A percentile compares a stretch with the other conserved stretches of the same genome.
Conservation (phyloP, 1,140 invertebrate genomes). For the Varroa destructor region DNA sequence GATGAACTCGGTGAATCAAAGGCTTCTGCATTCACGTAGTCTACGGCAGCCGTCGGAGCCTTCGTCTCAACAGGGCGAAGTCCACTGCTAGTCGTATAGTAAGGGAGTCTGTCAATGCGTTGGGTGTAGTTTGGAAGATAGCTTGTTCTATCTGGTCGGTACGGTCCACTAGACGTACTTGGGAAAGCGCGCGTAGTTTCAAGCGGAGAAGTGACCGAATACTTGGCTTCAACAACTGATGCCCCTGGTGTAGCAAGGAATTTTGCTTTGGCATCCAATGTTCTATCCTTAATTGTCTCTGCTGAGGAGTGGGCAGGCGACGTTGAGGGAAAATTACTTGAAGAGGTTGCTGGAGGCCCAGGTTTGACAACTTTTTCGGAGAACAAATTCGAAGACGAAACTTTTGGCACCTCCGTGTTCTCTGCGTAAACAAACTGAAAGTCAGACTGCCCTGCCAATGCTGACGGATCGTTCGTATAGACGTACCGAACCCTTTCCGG, state of each 20-base stretch:
- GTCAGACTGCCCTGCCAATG: background rate
- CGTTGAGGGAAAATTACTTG: background rate
- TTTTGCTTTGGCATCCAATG: slow-evolving; percentile 14
- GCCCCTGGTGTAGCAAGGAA: slow-evolving; percentile 3
- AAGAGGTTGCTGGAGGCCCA: background rate
- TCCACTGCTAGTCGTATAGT: slow-evolving; percentile 6
- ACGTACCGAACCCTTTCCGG: slow-evolving; percentile 13
- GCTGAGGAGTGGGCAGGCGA: background rate
- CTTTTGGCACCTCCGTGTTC: background rate
- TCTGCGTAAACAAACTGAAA: slow-evolving; percentile 26
- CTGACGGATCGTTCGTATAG: slow-evolving; percentile 5
- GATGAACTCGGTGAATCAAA: slow-evolving; percentile 17
- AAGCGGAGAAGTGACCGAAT: background rate
- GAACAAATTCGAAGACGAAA: background rate
- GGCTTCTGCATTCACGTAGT: slow-evolving; percentile 10
- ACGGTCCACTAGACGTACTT: background rate
- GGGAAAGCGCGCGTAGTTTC: background rate
- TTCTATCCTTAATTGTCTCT: slow-evolving; percentile 8
- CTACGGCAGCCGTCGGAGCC: background rate
- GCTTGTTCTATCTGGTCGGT: slow-evolving; percentile 6
- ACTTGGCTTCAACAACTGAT: background rate
- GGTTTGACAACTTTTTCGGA: slow-evolving; percentile 4
- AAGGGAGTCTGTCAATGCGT: slow-evolving; percentile 18
- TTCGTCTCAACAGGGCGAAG: slow-evolving; percentile 11
- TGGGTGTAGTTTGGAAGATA: slow-evolving; percentile 19